phyloP scores from a whole-genome alignment of 2,888 invertebrate genomes.

The Loripinus fragilis region DNA sequence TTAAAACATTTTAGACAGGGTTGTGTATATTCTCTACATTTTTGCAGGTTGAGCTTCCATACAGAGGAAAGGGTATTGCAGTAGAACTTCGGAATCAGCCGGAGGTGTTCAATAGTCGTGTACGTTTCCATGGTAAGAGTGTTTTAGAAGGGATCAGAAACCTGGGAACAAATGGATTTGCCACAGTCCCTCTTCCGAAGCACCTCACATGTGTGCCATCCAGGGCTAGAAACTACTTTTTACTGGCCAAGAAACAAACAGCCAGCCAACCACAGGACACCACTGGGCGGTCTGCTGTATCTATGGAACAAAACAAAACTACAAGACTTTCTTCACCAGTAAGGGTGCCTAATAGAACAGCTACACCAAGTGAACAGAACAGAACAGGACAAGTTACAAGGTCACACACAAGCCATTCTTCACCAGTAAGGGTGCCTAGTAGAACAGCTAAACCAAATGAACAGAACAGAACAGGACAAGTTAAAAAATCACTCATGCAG shows the following conservation, averaged over 20 bases:
- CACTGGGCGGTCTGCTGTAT: background rate
- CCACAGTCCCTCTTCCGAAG: conserved; percentile 69
- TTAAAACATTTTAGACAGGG: too few relatives aligned
- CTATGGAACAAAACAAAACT: background rate
- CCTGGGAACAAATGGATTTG: conserved; percentile 69
- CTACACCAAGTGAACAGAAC: background rate
- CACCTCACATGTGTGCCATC: conserved; percentile 70
- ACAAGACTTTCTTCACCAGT: background rate
- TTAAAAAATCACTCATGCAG: background rate
- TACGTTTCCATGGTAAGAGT: conserved; percentile 73
- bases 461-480: background rate
- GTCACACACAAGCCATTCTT: background rate
- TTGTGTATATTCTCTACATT: too few relatives aligned
- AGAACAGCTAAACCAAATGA: background rate
- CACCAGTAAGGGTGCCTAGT: background rate
- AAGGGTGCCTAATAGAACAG: background rate
- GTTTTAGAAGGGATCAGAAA: conserved; percentile 76
- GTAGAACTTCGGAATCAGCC: conserved; percentile 30
- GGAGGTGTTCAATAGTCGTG: conserved; percentile 57
- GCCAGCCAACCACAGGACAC: background rate
- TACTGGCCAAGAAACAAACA: conserved; percentile 50
- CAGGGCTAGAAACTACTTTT: conserved; percentile 69
- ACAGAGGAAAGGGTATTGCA: conserved; percentile 39
- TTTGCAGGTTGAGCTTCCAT: conserved; percentile 55
- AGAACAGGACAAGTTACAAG: too few relatives aligned